Base-by-base conservation (phyloP, 2,113 vertebrate genomes). In the Dipodomys ordii region DNA sequence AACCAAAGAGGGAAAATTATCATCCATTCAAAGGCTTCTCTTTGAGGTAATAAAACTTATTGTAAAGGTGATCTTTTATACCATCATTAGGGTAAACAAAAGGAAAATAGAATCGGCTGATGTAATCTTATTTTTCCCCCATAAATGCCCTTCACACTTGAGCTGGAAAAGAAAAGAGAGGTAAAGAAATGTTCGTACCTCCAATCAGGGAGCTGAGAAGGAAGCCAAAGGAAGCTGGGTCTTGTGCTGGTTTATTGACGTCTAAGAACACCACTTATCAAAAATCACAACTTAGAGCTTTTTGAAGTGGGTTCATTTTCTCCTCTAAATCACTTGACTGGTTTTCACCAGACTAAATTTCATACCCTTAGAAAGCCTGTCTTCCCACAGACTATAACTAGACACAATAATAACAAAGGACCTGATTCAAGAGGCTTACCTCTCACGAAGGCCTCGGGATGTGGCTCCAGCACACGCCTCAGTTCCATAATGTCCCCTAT, bases 281-380 rank as follows among this genome's bases (percentile, higher is more conserved):
- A 88, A 95, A 94, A 92, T 93, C 89, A 96, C 91, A 94, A 87
- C 46, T 79, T 71, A 80, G 49, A 91, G 89, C 81, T 88, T 83
- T 88, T 88, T 91, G 62, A 88, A 96, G 94, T 92, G 83, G 83
- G 19, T 87, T 96, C 87, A 91, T 96, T 94, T 95, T 92, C 91
- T 92, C 68, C 77, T 94, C 46, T 77, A 90, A 93, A 53, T 87
- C 89, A 91, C 91, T 94, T 94, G 94, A 90, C 64, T 86, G 57
- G 12, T 72, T 96, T 93, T 92, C 19, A 0, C 89, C 32, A 35
- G 71, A 92, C 68, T 88, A 89, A 82, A 92, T 94, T 88, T 93
- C 93, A 93, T 46, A 6, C 67, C 11, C 39, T 64, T 85, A 80
- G 35, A 76, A 64, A 86, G 77, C 72, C 83, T 6, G 4, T 86